Base-by-base conservation (phyloP, 1,140 invertebrate genomes). In the Pemphigus obesinymphae region DNA sequence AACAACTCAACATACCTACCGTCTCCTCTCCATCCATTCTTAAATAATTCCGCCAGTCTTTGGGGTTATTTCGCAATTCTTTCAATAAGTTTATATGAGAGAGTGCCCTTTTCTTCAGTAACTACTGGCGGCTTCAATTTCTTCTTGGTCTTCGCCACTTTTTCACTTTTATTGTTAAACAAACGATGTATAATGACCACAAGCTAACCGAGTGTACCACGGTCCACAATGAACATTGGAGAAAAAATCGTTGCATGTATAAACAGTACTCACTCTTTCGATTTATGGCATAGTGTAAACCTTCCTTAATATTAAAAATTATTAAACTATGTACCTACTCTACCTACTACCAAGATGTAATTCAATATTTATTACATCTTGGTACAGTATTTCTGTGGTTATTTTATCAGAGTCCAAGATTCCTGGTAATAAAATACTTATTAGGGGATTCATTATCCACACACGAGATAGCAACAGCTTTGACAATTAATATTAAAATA, bases 21-120 rank as follows among this genome's bases (percentile, higher is more conserved):
- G n/a, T n/a, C n/a, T n/a, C n/a, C 70, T 40, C 23, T 43, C 20
- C 70, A 45, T 73, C 45, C 40, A 73, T 73, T 43, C 40, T 40
- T n/a, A 73, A 73, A 73, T 73, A 73, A 73, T 73, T 73, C 10
- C 70, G 70, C 70, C 40, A 73, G 70, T 73, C 70, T 48, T 73
- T 73, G 37, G 70, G 40, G 45, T 66, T 13, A 66, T 34, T 34
- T 66, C 31, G 15, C 23, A 66, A 66, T 37, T 66, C 15, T 34
- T 17, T 11, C 34, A 66, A 66, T 66, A 66, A 66, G 34, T 66
- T 66, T 17, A 66, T 6, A 66, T 66, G 61, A 3, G 61, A 66
- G 34, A 20, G 34, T 37, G 23, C 34, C 31, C 29, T 34, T 66
- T 37, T 66, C 61, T 66, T 66, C 53, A 55, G 53, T n/a, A 55